Conservation (phyloP, 2,797 vertebrate species). For the Coreius guichenoti region DNA sequence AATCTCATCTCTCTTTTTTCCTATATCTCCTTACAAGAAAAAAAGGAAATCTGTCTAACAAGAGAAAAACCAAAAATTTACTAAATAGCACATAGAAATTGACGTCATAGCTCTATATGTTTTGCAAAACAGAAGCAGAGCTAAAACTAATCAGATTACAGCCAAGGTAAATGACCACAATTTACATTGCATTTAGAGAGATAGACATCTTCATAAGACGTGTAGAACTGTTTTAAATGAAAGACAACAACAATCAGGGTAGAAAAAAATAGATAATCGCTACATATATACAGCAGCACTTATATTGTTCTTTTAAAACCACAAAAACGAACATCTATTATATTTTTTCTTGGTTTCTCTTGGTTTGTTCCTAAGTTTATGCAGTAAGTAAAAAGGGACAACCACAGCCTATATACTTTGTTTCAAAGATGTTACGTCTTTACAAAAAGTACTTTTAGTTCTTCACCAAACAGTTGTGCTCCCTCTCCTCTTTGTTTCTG, state of each 20-base stretch:
- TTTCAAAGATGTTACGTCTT: conserved; percentile 22
- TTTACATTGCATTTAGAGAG: not conserved
- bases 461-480: not conserved
- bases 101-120: not conserved
- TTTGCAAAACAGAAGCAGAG: conserved; percentile 8
- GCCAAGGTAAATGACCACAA: not conserved
- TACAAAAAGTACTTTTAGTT: conserved; percentile 10
- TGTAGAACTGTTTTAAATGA: conserved; percentile 3
- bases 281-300: conserved; percentile 19
- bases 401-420: conserved; percentile 10
- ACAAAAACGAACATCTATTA: conserved; percentile 9
- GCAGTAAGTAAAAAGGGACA: conserved; percentile 4
- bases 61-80: not conserved
- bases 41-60: not conserved
- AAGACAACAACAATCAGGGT: conserved; percentile 19
- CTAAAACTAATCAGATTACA: conserved; percentile 27
- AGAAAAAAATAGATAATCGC: conserved; percentile 18
- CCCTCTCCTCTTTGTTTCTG: not conserved
- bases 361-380: conserved; percentile 8
- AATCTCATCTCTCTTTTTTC: not conserved
- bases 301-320: conserved; percentile 36
- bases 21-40: conserved; percentile 23
- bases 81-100: conserved; percentile 21
- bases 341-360: not conserved
- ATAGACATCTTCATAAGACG: not conserved